These are phyloP conservation scores for Potamarius usumacintae DNA, from an alignment of 2,113 vertebrate species.

Conservation along the genomic window DNA sequence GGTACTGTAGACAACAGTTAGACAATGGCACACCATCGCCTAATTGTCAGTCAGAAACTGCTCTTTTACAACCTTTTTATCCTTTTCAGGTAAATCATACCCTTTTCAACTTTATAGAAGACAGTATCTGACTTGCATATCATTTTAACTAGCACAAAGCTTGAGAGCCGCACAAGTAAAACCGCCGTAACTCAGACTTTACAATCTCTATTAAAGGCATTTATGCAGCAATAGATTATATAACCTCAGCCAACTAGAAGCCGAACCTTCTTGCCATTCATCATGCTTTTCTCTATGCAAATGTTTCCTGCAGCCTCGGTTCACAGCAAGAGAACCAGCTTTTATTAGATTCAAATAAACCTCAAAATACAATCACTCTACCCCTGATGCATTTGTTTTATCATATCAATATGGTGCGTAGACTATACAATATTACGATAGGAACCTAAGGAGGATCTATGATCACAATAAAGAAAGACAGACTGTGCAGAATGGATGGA, in stretches of 20 bases:
- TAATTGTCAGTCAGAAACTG: not conserved
- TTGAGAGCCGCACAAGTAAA: not conserved
- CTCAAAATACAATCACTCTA: conserved; percentile 15
- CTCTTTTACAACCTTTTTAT: not conserved
- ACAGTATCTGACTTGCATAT: conserved; percentile 13
- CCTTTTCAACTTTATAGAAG: not conserved
- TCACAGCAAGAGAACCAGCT: conserved; percentile 5
- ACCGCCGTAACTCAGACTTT: not conserved
- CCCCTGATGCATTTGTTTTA: not conserved
- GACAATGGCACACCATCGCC: not conserved
- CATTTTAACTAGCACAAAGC: conserved; percentile 15
- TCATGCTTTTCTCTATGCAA: conserved; percentile 26
- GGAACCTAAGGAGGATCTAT: conserved; percentile 14
- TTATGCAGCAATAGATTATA: conserved; percentile 29
- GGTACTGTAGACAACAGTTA: not conserved
- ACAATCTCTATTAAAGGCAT: not conserved
- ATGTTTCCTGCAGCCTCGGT: not conserved
- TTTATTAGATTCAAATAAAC: conserved; percentile 30
- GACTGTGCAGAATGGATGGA: not conserved
- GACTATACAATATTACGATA: not conserved
- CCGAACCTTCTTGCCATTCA: conserved; percentile 9
- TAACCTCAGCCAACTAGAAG: conserved; percentile 4
- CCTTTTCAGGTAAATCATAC: conserved; percentile 1
- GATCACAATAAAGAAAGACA: not conserved
- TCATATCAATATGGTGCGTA: not conserved